Conservation (phyloP, 2,113 vertebrate genomes). For the Takifugu flavidus region DNA sequence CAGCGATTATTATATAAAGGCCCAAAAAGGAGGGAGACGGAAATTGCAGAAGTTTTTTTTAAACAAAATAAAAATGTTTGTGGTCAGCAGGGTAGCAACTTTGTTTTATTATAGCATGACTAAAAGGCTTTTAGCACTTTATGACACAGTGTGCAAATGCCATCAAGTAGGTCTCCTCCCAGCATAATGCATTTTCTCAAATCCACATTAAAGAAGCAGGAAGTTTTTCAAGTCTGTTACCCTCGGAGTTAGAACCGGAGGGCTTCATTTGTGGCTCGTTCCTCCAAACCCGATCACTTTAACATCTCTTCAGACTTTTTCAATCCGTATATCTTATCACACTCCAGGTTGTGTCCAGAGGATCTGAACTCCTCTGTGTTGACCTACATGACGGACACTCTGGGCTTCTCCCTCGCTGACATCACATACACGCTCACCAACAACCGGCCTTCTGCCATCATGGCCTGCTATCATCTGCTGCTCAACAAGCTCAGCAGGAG, state of each 20-base stretch:
- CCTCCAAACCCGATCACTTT: not conserved
- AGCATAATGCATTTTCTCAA: conserved; percentile 29
- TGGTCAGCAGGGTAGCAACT: conserved; percentile 41
- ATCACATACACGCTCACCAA: conserved; percentile 73
- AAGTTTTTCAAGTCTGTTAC: conserved; percentile 6
- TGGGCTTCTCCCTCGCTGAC: conserved; percentile 74
- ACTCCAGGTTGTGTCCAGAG: conserved; percentile 70
- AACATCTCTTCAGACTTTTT: conserved; percentile 1
- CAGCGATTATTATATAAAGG: conserved; percentile 28
- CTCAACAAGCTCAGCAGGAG: conserved; percentile 76
- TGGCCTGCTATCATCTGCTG: conserved; percentile 80
- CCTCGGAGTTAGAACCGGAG: conserved; percentile 3
- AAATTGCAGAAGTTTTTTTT: not conserved
- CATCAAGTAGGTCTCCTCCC: conserved; percentile 43
- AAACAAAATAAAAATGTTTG: conserved; percentile 47
- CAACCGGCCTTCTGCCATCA: conserved; percentile 79
- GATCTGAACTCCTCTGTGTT: conserved; percentile 76
- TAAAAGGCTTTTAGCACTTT: conserved; percentile 55
- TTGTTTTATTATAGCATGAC: conserved; percentile 37
- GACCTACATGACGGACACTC: conserved; percentile 75
- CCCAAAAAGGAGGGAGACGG: conserved; percentile 28
- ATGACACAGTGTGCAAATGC: conserved; percentile 50
- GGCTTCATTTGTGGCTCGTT: conserved; percentile 9
- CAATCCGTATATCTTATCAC: not conserved
- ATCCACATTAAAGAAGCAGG: conserved; percentile 36